These are phyloP conservation scores for Mohoua ochrocephala DNA, from an alignment of 2,113 vertebrate genomes.

Conservation along the genomic window DNA sequence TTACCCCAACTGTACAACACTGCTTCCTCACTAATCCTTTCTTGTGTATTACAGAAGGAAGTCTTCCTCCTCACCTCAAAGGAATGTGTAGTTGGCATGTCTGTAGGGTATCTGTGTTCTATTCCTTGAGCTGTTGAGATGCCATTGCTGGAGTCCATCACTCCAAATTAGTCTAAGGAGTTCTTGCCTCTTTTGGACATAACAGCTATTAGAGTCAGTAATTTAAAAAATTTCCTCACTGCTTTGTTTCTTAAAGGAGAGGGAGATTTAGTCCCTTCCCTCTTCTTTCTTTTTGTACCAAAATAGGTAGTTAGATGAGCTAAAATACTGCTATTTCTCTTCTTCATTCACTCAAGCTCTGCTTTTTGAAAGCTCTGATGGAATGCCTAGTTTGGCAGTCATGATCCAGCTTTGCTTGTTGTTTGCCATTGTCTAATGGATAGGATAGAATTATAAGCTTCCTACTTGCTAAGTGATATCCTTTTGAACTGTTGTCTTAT, in stretches of 20 bases:
- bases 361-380: neutral
- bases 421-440: neutral
- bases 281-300: neutral
- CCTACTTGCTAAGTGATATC: neutral
- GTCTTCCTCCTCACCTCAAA: slow-evolving; percentile 25
- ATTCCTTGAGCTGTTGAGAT: slow-evolving; percentile 10
- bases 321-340: neutral
- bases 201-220: neutral
- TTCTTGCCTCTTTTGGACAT: neutral
- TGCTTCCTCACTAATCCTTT: neutral
- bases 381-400: neutral
- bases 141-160: neutral
- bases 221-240: neutral
- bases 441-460: neutral
- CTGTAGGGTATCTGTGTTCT: neutral
- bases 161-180: neutral
- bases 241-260: neutral
- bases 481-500: neutral
- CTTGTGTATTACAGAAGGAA: neutral
- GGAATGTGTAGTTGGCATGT: slow-evolving; percentile 35
- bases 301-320: neutral
- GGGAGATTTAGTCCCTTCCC: neutral
- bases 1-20: neutral
- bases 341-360: neutral
- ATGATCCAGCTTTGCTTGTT: neutral